Evolutionary conservation across 2,797 vertebrate species (phyloP).

Genomic region (Kryptolebias ocellatus): DNA sequence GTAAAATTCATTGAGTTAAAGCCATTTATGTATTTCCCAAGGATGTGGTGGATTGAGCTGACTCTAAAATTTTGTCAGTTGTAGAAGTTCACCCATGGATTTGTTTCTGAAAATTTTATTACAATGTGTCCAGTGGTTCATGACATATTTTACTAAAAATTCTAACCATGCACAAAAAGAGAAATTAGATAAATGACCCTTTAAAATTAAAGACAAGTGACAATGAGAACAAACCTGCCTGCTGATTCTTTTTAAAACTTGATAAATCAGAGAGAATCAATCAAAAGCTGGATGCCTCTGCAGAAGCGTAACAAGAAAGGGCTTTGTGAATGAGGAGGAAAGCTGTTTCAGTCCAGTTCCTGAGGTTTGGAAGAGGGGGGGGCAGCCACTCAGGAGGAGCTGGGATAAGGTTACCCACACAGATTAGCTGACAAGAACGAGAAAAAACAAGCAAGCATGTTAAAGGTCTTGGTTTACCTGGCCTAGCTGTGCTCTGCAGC

Average conservation of each 20-base stretch:
- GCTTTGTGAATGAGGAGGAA: constrained; percentile 63
- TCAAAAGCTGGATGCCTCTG: constrained; percentile 30
- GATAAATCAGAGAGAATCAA: constrained; percentile 46
- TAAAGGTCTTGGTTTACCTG: constrained; percentile 78
- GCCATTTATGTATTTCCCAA: too few species aligned
- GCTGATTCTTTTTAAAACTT: constrained; percentile 8
- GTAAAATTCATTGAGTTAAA: too few species aligned
- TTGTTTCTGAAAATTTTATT: too few species aligned
- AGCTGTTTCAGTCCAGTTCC: constrained; percentile 62
- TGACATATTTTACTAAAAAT: too few species aligned
- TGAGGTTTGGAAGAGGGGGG: constrained; percentile 38
- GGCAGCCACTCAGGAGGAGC: constrained; percentile 59
- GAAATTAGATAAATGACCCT: not conserved
- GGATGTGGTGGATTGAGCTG: too few species aligned
- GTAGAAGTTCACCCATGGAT: too few species aligned
- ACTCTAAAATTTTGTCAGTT: too few species aligned
- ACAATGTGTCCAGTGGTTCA: too few species aligned
- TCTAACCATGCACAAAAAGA: not conserved
- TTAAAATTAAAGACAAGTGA: constrained; percentile 1
- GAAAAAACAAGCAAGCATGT: constrained; percentile 71
- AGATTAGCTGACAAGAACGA: constrained; percentile 76
- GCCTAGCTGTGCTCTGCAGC: constrained; percentile 57
- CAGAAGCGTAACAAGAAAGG: constrained; percentile 53
- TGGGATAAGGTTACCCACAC: constrained; percentile 77
- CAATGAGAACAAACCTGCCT: constrained; percentile 15